These are phyloP conservation scores for Gerris buenoi DNA, from an alignment of 1,140 invertebrate genomes.

Conservation along the genomic window DNA sequence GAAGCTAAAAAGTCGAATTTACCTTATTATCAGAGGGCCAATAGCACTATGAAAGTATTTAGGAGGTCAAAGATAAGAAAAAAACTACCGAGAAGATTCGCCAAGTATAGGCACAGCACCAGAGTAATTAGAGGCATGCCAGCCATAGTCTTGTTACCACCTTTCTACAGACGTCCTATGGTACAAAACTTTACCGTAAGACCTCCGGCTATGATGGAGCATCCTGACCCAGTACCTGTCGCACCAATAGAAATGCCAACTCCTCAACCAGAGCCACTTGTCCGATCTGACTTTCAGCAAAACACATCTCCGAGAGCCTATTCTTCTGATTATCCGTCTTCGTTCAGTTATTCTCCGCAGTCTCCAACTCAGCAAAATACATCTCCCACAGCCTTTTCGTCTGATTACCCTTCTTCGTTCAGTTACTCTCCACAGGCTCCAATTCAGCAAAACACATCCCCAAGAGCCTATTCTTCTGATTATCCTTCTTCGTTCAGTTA, in stretches of 20 bases:
- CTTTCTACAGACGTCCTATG: not conserved
- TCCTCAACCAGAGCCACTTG: not conserved
- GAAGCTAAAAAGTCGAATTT: not conserved
- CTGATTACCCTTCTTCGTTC: no score
- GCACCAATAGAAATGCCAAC: not conserved
- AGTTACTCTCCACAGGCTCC: no score
- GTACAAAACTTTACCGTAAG: not conserved
- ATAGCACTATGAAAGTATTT: not conserved
- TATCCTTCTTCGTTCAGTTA: not conserved
- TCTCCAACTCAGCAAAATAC: not conserved
- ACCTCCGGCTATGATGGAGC: not conserved
- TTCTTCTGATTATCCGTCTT: no score
- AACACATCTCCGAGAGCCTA: not conserved
- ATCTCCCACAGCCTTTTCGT: no score
- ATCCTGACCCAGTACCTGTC: not conserved
- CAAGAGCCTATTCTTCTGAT: no score
- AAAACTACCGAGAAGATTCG: not conserved
- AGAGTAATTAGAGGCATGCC: constrained; percentile 2
- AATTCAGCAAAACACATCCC: not conserved
- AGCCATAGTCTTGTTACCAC: constrained; percentile 9
- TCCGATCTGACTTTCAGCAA: not conserved
- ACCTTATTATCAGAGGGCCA: not conserved
- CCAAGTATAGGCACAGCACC: constrained; percentile 10
- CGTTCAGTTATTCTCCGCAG: not conserved
- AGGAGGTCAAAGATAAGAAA: not conserved